Evolutionary conservation across 2,113 vertebrate species (phyloP).

Genomic region (Oxygymnocypris stewartii): DNA sequence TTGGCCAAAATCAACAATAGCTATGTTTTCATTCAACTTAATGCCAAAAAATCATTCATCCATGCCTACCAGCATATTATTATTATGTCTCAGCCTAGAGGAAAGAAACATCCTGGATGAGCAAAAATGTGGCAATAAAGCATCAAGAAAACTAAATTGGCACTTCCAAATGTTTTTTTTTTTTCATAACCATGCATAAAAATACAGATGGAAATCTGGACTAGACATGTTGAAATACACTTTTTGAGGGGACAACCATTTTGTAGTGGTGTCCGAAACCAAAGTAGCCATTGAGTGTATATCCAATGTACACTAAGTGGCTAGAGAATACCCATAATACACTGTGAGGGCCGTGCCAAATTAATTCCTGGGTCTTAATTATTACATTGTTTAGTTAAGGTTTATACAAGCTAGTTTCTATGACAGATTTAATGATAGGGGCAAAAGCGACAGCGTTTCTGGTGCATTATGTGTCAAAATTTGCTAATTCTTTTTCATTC

Average conservation of each 20-base stretch:
- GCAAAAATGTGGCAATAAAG: background rate
- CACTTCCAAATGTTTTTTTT: no score
- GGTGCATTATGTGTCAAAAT: background rate
- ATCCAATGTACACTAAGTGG: background rate
- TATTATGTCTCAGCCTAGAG: background rate
- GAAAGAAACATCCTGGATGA: background rate
- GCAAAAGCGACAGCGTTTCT: background rate
- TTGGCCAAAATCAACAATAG: background rate
- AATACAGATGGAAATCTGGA: no score
- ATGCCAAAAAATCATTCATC: background rate
- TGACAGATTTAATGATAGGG: background rate
- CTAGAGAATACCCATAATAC: background rate
- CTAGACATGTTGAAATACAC: no score
- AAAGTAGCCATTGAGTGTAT: background rate
- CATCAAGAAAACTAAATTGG: background rate
- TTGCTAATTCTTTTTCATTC: background rate
- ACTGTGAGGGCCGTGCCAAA: background rate
- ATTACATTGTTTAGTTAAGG: background rate
- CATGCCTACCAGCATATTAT: background rate
- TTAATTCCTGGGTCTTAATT: background rate
- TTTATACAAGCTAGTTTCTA: background rate
- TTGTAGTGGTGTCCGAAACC: background rate
- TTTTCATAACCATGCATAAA: no score
- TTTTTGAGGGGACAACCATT: no score
- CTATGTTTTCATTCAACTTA: background rate